Evolutionary conservation across 2,888 invertebrate genomes (phyloP), one percentile per base, ranked within the genome.

Genomic region (Meteorus cinctellus): DNA sequence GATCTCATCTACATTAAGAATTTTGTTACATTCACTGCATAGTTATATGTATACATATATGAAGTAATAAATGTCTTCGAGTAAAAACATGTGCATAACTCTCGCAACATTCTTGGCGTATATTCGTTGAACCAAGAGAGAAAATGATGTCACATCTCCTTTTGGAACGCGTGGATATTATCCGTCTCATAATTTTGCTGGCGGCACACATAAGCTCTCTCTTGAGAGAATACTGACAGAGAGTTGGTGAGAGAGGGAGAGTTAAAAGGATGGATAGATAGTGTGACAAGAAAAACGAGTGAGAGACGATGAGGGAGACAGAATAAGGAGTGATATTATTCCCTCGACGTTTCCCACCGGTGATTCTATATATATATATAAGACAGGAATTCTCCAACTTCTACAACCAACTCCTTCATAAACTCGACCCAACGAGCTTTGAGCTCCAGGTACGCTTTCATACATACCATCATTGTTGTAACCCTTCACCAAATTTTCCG

Each of bases 101-200:
- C 19, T 19, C 19, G 19, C 55, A n/a, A 36, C 74, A 77, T 78
- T 76, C 76, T 67, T 36, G 59, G 75, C 63, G 65, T 71, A 71
- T 72, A 59, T 69, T 55, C 55, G 59, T 60, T 72, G 60, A 36
- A 41, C 55, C 55, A 24, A 51, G 66, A 66, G 70, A 60, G 41
- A 55, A 24, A 55, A 55, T 6, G 19, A 55, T 55, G 55, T 55
- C 55, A 19, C 55, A 55, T 55, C 55, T 65, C 60, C 66, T 78
- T 72, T 78, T 70, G 75, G 78, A 77, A 75, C 78, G 80, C 81
- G 69, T 81, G 78, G 77, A 80, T 81, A 82, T 84, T 85, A 85
- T 86, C 84, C 84, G 80, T 82, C 85, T 84, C 84, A 84, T 87
- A 87, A 86, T 86, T 86, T 85, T 81, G 81, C 81, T 80, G 80